Evolutionary conservation across 2,888 invertebrate species (phyloP).

Genomic region (Archaeoteleia sp.): DNA sequence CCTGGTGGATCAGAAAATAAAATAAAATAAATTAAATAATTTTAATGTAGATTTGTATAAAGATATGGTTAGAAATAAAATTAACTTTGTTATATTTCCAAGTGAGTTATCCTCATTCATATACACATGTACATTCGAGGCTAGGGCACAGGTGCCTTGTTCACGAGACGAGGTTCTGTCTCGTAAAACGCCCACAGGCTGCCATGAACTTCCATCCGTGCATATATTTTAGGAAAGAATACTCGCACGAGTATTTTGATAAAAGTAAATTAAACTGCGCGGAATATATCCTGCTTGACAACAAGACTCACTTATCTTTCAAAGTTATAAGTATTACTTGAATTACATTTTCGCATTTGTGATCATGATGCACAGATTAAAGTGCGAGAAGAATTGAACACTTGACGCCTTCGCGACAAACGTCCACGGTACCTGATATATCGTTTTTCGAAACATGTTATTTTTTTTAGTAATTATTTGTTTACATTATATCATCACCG

Average conservation of each 20-base stretch:
- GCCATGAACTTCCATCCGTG: constrained; percentile 13
- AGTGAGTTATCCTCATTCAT: constrained; percentile 32
- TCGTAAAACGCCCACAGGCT: constrained; percentile 51
- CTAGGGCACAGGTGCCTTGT: constrained; percentile 34
- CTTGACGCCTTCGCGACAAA: no score
- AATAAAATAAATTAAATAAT: no score
- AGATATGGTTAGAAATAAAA: not conserved
- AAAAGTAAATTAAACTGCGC: not conserved
- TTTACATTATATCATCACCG: no score
- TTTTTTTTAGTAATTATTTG: no score
- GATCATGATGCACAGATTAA: no score
- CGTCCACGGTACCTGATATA: no score
- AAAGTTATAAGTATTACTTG: no score
- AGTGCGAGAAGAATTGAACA: no score
- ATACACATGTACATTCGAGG: constrained; percentile 17
- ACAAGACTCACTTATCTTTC: not conserved
- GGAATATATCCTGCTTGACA: no score
- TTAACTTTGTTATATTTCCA: constrained; percentile 4
- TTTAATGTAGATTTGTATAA: constrained; percentile 25
- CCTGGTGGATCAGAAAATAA: no score
- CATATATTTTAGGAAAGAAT: constrained; percentile 4
- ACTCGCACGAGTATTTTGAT: constrained; percentile 1
- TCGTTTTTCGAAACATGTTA: no score
- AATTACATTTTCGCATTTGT: no score
- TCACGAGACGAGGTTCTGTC: constrained; percentile 23